Base-by-base conservation (phyloP, 2,888 invertebrate genomes). In the Nomada flava region DNA sequence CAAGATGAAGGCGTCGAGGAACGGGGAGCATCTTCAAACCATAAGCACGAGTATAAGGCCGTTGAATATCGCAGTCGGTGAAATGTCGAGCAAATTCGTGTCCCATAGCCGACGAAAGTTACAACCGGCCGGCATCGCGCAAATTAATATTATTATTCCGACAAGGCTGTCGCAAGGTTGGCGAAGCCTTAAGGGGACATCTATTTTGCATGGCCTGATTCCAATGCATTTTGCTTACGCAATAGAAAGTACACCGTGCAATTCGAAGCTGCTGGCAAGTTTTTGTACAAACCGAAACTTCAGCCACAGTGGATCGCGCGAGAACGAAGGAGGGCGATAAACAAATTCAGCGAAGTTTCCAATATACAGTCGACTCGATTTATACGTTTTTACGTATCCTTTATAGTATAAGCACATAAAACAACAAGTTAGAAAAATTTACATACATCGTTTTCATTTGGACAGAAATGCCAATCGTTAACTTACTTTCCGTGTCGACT, bases 61-160 rank as follows among this genome's bases (percentile, higher is more conserved):
- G 15, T n/a, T 60, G 5, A 23, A 36, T 29, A 7, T 36, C 18
- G 23, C 47, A 65, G n/a, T 2, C 20, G 26, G 65, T 36, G n/a
- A 55, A 53, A 60, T n/a, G 59, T 55, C 53, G 55, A 42, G 5
- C 13, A 26, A 57, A 68, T 62, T 71, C 52, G 15, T 62, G 23
- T n/a, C 4, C 55, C 53, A 10, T 7, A 11, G 26, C 23, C 63
- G 69, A 76, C 64, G 71, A 82, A 76, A 67, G n/a, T 69, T 59
- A 23, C 72, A 44, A 62, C 57, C 26, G 20, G 47, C n/a, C 18
- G 20, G 42, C 70, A 2, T 53, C 36, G n/a, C 57, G 15, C 63
- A 75, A 64, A 84, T 84, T 84, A 81, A 81, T 80, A 75, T 84
- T 80, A 76, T 83, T 80, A 72, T 83, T 78, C 57, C 72, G 71